Percentiles rank a stretch among this genome's conserved stretches.
Evolutionary conservation across 1,140 invertebrate genomes (phyloP).

Genomic region (Sycophaga agraensis): DNA sequence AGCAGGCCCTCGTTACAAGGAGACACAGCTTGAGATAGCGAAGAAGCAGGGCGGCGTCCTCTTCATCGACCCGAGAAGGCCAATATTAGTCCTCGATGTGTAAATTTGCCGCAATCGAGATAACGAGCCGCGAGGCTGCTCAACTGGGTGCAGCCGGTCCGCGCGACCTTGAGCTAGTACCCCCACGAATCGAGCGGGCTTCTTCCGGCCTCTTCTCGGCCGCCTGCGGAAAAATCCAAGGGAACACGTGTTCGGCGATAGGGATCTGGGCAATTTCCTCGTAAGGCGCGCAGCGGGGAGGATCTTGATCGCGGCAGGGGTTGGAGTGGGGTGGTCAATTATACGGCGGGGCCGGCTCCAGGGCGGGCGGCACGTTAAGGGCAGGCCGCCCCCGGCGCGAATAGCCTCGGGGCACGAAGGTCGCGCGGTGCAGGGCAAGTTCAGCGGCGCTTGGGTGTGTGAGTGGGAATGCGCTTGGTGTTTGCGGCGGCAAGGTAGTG

Average conservation of each 20-base stretch:
- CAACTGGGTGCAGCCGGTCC: too few species aligned
- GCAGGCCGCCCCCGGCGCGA: background rate
- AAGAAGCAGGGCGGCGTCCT: background rate
- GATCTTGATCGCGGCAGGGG: background rate
- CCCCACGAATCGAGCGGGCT: too few species aligned
- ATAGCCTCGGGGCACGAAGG: constrained; percentile 21
- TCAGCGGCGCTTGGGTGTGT: background rate
- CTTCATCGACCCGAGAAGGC: background rate
- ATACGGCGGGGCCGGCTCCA: background rate
- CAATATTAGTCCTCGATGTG: background rate
- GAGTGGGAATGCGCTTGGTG: background rate
- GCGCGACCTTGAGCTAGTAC: too few species aligned
- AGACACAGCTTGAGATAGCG: background rate
- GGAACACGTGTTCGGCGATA: constrained; percentile 4
- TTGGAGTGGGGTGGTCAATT: constrained; percentile 6
- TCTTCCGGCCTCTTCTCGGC: background rate
- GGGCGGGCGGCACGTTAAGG: constrained; percentile 2
- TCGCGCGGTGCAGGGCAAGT: background rate
- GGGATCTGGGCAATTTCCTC: constrained; percentile 5
- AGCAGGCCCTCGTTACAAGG: background rate
- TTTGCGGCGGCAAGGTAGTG: background rate
- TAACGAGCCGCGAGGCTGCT: too few species aligned
- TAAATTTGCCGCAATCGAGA: background rate
- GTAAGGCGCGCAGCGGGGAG: background rate
- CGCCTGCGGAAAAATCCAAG: constrained; percentile 1